These are phyloP conservation scores for Magallana nippona DNA, from an alignment of 2,888 invertebrate genomes.

Conservation along the genomic window DNA sequence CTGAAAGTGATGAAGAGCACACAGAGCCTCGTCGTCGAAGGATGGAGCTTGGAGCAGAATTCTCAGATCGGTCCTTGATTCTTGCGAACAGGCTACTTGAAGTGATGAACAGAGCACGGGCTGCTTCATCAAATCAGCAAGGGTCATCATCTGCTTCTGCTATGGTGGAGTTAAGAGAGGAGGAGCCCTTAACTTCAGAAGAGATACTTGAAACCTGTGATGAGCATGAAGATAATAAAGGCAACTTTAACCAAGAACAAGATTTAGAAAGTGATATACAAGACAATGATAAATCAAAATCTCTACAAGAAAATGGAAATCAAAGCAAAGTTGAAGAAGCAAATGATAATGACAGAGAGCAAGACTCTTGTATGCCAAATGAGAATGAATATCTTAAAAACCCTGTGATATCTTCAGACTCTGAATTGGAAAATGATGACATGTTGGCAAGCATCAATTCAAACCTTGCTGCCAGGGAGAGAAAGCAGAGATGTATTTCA, in stretches of 20 bases:
- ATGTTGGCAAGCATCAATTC: slow-evolving; percentile 32
- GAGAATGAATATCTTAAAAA: neutral
- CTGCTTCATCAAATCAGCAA: neutral
- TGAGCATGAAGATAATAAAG: slow-evolving; percentile 44
- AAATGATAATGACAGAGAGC: slow-evolving; percentile 33
- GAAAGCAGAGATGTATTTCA: slow-evolving; percentile 68
- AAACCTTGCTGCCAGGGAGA: slow-evolving; percentile 38
- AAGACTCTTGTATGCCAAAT: neutral
- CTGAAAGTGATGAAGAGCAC: slow-evolving; percentile 19
- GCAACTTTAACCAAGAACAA: neutral
- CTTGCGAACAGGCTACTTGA: slow-evolving; percentile 14
- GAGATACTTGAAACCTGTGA: slow-evolving; percentile 26
- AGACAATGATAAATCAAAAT: slow-evolving; percentile 4
- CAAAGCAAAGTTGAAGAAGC: slow-evolving; percentile 30
- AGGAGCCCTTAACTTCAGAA: neutral
- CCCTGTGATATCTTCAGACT: slow-evolving; percentile 22
- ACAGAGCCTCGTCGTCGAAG: slow-evolving; percentile 6
- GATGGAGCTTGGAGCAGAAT: neutral
- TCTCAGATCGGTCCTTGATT: slow-evolving; percentile 1
- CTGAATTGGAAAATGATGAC: slow-evolving; percentile 48
- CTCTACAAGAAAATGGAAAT: slow-evolving; percentile 31
- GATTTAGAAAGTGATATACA: slow-evolving; percentile 59
- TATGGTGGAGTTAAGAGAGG: slow-evolving; percentile 1
- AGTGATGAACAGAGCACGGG: slow-evolving; percentile 13
- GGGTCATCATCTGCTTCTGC: slow-evolving; percentile 18